Base-by-base conservation (phyloP, 2,113 vertebrate genomes). In the Hippoglossus stenolepis region DNA sequence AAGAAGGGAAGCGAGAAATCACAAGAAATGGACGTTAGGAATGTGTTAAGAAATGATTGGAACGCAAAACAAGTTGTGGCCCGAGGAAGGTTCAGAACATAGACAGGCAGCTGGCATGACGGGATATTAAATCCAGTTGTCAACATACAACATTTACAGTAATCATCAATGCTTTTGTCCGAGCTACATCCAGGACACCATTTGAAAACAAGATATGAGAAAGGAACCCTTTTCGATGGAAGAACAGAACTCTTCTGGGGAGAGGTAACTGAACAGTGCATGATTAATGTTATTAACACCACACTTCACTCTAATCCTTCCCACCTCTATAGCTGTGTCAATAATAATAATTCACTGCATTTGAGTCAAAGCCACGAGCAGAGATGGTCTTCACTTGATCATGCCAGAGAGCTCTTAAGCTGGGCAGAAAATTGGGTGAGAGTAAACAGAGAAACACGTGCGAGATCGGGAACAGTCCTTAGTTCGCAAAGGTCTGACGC, bases 401-500 rank as follows among this genome's bases (percentile, higher is more conserved):
- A 31, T 1, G 35, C 58, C 58, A 23, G 47, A 12, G 10, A 78
- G 61, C 56, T 60, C n/a, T 40, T 40, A 70, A 14, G 24, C 21
- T 59, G 38, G 61, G 59, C 21, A 43, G 38, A 43, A 45, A 0
- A 23, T 10, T 75, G 49, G 60, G 21, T 26, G 40, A 5, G 45
- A 68, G 26, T 14, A 47, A 24, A 28, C 26, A 49, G 26, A 53
- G 62, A 47, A 57, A 1, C 18, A 21, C 11, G 31, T 2, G 0
- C 5, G 54, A 66, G 53, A 49, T 9, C 6, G 38, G 4, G 10
- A 1, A 57, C 23, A 11, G 43, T 73, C 23, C 56, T 94, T 72
- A 95, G 85, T 95, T 96, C 66, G 93, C 93, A 45, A 96, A 91
- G 80, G 82, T 93, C 58, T 90, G 60, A 68, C 88, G 95, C 77